These are phyloP conservation scores for Axea sp. DNA, from an alignment of 2,888 invertebrate genomes.

Conservation along the genomic window DNA sequence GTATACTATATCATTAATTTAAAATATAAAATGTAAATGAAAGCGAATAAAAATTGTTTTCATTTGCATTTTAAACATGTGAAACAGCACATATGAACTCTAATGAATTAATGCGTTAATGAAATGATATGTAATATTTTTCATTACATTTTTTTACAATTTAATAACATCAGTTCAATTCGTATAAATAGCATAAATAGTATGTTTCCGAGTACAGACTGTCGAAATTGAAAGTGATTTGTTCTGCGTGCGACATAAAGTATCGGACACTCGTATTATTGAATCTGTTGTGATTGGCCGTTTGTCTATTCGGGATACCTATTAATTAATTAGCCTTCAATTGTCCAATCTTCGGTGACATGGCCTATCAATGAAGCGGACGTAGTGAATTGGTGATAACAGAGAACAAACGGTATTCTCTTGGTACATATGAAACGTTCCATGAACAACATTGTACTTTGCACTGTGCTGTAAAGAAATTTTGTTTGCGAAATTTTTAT, in stretches of 20 bases:
- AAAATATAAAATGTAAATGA: too few relatives aligned
- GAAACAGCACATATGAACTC: too few relatives aligned
- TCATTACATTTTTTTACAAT: slow-evolving; percentile 3
- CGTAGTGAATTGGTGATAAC: slow-evolving; percentile 57
- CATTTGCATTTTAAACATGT: too few relatives aligned
- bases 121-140: slow-evolving; percentile 14
- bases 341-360: slow-evolving; percentile 48
- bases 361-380: slow-evolving; percentile 56
- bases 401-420: slow-evolving; percentile 38
- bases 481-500: not conserved
- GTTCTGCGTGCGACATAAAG: too few relatives aligned
- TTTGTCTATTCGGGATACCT: slow-evolving; percentile 48
- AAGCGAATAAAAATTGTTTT: too few relatives aligned
- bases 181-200: slow-evolving; percentile 46
- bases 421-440: slow-evolving; percentile 6
- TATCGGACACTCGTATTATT: slow-evolving; percentile 49
- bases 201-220: slow-evolving; percentile 20
- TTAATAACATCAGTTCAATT: slow-evolving; percentile 22
- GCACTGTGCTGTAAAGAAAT: slow-evolving; percentile 7
- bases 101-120: not conserved
- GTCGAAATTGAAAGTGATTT: slow-evolving; percentile 53
- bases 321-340: slow-evolving; percentile 59
- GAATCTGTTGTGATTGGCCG: slow-evolving; percentile 50
- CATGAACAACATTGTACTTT: slow-evolving; percentile 14
- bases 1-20: too few relatives aligned